phyloP scores from a whole-genome alignment of 2,113 vertebrate genomes.

The Amphiprion percula region DNA sequence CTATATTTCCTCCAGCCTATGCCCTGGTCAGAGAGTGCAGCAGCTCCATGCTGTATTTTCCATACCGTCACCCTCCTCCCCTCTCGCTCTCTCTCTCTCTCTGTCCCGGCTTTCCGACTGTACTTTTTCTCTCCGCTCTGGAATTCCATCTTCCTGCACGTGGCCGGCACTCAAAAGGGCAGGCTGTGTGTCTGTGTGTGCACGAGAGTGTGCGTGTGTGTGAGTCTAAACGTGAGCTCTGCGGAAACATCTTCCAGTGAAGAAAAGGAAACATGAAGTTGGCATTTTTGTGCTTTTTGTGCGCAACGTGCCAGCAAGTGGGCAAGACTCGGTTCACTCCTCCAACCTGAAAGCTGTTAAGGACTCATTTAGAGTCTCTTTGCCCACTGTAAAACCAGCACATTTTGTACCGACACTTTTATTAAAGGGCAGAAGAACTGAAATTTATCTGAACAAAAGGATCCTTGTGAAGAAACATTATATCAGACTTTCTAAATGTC shows the following conservation, averaged over 20 bases:
- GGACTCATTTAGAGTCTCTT: neutral
- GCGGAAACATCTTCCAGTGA: conserved; percentile 27
- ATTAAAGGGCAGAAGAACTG: neutral
- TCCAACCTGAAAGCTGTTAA: neutral
- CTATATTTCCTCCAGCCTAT: conserved; percentile 62
- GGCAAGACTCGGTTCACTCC: conserved; percentile 36
- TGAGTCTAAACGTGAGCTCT: conserved; percentile 34
- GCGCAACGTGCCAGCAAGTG: conserved; percentile 34
- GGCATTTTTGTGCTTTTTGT: conserved; percentile 1
- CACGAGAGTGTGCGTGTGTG: conserved; percentile 7
- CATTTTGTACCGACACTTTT: conserved; percentile 21
- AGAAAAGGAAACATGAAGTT: conserved; percentile 40
- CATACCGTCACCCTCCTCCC: conserved; percentile 56
- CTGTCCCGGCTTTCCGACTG: conserved; percentile 42
- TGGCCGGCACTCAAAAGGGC: conserved; percentile 50
- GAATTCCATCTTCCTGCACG: conserved; percentile 70
- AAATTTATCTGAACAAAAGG: neutral
- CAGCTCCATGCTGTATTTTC: conserved; percentile 60
- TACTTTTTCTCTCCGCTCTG: conserved; percentile 60
- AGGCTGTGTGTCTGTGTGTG: conserved; percentile 29
- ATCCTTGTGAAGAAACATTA: neutral
- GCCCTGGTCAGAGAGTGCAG: conserved; percentile 69
- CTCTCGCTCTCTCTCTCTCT: neutral
- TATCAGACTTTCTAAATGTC: conserved; percentile 8
- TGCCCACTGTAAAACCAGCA: neutral